These are phyloP conservation scores for Venusia cambrica DNA, from an alignment of 2,888 invertebrate species.

Conservation along the genomic window DNA sequence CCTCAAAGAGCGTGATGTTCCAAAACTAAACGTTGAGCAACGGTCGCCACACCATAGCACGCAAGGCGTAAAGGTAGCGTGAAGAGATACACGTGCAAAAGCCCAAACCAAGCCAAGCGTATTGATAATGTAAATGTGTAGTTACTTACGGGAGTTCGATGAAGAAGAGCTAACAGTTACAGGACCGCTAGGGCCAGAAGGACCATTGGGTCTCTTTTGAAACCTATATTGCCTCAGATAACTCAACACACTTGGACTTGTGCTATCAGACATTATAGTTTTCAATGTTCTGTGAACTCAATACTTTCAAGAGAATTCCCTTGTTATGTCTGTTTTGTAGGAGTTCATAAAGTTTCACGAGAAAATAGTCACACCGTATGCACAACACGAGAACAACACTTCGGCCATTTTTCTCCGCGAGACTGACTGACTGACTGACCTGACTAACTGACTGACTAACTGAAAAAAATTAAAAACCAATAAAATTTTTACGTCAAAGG, in stretches of 20 bases:
- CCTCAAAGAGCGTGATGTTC: constrained; percentile 25
- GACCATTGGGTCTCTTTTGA: constrained; percentile 80
- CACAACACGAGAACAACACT: constrained; percentile 62
- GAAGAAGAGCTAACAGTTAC: constrained; percentile 57
- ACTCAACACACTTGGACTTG: constrained; percentile 81
- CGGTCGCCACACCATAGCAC: constrained; percentile 46
- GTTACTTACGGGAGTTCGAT: constrained; percentile 66
- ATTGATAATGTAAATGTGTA: constrained; percentile 4
- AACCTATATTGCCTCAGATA: constrained; percentile 86
- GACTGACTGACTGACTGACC: constrained; percentile 39
- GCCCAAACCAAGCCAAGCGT: constrained; percentile 10
- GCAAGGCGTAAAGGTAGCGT: constrained; percentile 12
- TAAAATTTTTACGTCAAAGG: constrained; percentile 28
- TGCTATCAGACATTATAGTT: constrained; percentile 67
- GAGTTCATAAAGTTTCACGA: constrained; percentile 49
- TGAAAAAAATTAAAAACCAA: constrained; percentile 39
- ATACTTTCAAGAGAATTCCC: constrained; percentile 25
- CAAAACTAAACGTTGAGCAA: constrained; percentile 40
- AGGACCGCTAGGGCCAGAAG: constrained; percentile 54
- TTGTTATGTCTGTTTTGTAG: constrained; percentile 31
- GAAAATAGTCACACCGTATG: constrained; percentile 48
- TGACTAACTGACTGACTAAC: constrained; percentile 39
- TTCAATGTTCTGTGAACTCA: constrained; percentile 27
- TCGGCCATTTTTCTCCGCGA: constrained; percentile 79
- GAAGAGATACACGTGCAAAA: constrained; percentile 43